Evolutionary conservation across 1,140 invertebrate species (phyloP), one percentile per base, ranked within the genome.

Genomic region (Magallana gigas): DNA sequence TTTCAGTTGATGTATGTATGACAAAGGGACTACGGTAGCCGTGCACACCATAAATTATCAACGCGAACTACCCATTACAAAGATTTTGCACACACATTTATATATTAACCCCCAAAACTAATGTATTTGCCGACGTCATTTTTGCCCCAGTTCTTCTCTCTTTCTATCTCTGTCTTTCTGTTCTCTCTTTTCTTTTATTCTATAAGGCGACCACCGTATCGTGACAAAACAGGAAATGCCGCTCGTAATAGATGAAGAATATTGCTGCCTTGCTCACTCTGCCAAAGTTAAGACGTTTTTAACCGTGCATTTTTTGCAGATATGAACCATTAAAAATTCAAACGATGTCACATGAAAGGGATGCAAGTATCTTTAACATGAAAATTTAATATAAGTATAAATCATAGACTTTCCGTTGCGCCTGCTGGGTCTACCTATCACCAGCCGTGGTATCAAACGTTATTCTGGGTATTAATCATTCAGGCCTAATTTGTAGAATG

Each of bases 301-400:
- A 76, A 8, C 23, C 8, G 11, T 11, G 29, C 0, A 5, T 16
- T 76, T 76, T 36, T 29, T 76, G 68, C 12, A 8, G 68, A 76
- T 36, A 76, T 76, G 8, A 76, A 2, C 23, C 68, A 76, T 76
- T 36, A 76, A 76, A 48, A 4, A 76, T 62, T 76, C 68, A 76
- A 48, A 29, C 23, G 23, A 76, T 76, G 68, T 76, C 68, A 76
- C 68, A 76, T 76, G 18, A 76, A 76, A 76, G 68, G 29, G 23
- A 76, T 76, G 3, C 18, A 8, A 12, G 68, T 36, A 76, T 62
- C 60, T 62, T 62, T 62, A 62, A 62, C 60, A 62, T 76, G 23
- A 76, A 76, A 76, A 29, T 76, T 76, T 76, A 76, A 76, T 76
- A 29, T 71, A 29, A 29, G 68, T 23, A 76, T 76, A 76, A 76